phyloP scores from a whole-genome alignment of 1,140 invertebrate species.

The Danaus plexippus region DNA sequence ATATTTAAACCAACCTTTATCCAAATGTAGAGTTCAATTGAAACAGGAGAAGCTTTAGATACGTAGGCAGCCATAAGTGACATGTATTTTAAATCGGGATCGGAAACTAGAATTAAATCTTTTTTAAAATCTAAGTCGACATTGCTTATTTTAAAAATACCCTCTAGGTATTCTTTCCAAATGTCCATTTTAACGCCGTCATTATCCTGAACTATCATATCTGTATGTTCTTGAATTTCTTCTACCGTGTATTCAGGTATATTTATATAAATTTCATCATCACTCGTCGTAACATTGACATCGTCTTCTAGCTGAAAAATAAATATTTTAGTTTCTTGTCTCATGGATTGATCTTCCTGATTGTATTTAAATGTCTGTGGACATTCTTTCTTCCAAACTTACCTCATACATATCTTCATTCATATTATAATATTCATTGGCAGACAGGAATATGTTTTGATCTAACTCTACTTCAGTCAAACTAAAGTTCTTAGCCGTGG shows the following conservation, averaged over 20 bases:
- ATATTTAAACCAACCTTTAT: conserved; percentile 63
- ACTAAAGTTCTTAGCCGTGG: conserved; percentile 28
- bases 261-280: conserved; percentile 66
- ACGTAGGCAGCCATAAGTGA: conserved; percentile 73
- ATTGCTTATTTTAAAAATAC: conserved; percentile 73
- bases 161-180: conserved; percentile 76
- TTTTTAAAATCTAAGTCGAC: conserved; percentile 67
- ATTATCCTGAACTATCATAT: conserved; percentile 65
- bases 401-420: conserved; percentile 71
- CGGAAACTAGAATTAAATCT: conserved; percentile 74
- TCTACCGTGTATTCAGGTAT: conserved; percentile 73
- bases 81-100: conserved; percentile 76
- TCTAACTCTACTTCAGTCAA: conserved; percentile 55
- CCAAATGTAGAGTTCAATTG: conserved; percentile 80
- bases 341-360: too few species aligned
- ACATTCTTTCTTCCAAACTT: conserved; percentile 16
- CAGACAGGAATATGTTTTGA: conserved; percentile 57
- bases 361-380: too few species aligned
- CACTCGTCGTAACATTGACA: conserved; percentile 68
- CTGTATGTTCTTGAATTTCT: conserved; percentile 76
- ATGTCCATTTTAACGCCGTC: conserved; percentile 72
- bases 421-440: conserved; percentile 65
- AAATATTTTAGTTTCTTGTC: conserved; percentile 3
- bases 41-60: conserved; percentile 63
- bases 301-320: conserved; percentile 61